Evolutionary conservation across 2,888 invertebrate species (phyloP), one percentile per base, ranked within the genome.

Genomic region (Euzophera pinguis): DNA sequence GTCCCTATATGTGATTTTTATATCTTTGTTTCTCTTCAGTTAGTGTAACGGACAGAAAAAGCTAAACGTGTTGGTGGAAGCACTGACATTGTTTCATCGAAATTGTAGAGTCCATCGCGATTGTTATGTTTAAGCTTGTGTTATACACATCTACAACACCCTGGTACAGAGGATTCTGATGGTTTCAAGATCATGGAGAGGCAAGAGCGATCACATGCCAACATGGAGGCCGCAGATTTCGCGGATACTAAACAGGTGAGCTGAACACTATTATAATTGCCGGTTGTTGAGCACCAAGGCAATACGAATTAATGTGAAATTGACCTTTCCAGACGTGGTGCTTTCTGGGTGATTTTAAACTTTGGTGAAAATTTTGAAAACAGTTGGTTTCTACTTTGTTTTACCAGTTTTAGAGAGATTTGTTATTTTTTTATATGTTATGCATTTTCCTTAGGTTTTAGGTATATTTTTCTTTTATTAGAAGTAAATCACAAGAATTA

Each of bases 201-300:
- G 79, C 82, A 81, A 80, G 87, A 87, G 73, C 81, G 87, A 80
- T 82, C 86, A 82, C 84, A 89, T 78, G 82, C 83, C 81, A 93
- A 92, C 84, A 91, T 92, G 92, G 92, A 93, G 86, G 84, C 91
- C 73, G 84, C 87, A 67, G 93, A 93, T 80, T 90, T 89, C 73
- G 91, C 92, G 85, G 92, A 92, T 75, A 92, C 92, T 64, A 92
- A 92, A 91, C 93, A 93, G 92, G 93, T 93, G 91, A 90, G 88
- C 65, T 67, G 67, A 64, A 68, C 65, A 65, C 65, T 57, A 62
- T 58, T 73, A 56, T 74, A 80, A 81, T 80, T 84, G 84, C 89
- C 88, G 88, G 88, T 84, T 79, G 73, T 78, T 72, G 75, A 69
- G 65, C 64, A 58, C 42, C 45, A 53, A 52, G 50, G 53, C 51